phyloP scores from a whole-genome alignment of 2,888 invertebrate species.

The Melikaiella ostensackeni region DNA sequence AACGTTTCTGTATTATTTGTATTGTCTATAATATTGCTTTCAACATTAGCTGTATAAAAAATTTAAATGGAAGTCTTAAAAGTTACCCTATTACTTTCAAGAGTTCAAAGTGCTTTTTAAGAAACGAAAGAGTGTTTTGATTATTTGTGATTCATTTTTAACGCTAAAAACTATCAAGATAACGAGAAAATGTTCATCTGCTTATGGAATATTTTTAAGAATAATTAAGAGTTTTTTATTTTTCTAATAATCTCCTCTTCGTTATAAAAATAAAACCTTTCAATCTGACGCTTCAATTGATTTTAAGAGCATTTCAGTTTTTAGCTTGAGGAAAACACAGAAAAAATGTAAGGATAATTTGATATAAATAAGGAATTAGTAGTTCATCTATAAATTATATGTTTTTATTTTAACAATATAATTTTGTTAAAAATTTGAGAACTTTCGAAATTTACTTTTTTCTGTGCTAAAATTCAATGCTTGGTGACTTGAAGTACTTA shows the following conservation, averaged over 20 bases:
- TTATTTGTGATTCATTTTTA: background rate
- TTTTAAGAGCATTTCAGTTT: background rate
- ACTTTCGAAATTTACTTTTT: too few species aligned
- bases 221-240: background rate
- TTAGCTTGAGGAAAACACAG: background rate
- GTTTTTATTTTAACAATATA: too few species aligned
- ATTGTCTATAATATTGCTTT: background rate
- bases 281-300: background rate
- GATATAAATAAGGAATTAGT: background rate
- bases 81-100: background rate
- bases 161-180: background rate
- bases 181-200: background rate
- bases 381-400: background rate
- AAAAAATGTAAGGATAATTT: background rate
- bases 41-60: background rate
- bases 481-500: too few species aligned
- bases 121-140: background rate
- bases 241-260: background rate
- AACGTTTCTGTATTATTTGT: slow-evolving; percentile 2
- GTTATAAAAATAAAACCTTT: background rate
- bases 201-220: background rate
- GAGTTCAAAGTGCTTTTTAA: slow-evolving; percentile 28
- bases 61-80: slow-evolving; percentile 6
- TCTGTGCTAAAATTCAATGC: too few species aligned
- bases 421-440: too few species aligned